Percentiles rank a stretch among this genome's conserved stretches.
Evolutionary conservation across 2,113 vertebrate genomes (phyloP).

Genomic region (Lichenostomus cassidix): DNA sequence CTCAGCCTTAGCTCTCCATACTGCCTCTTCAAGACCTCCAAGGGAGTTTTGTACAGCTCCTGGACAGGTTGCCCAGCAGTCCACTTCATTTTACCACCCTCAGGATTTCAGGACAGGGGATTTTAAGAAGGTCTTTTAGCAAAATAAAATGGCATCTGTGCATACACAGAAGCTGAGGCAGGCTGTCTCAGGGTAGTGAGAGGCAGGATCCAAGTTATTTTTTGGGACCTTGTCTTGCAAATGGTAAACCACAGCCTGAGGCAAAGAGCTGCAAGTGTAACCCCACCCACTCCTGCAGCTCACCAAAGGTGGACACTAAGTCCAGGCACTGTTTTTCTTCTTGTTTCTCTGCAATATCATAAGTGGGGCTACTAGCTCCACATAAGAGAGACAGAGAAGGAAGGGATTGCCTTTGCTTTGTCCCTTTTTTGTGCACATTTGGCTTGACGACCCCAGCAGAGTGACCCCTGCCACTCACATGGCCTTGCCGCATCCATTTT

Average conservation of each 20-base stretch:
- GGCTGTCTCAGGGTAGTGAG: not conserved
- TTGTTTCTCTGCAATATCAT: not conserved
- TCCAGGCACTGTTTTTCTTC: not conserved
- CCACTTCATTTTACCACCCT: not conserved
- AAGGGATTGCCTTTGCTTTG: not conserved
- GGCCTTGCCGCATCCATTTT: not conserved
- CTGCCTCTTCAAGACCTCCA: not conserved
- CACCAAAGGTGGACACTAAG: fast-evolving
- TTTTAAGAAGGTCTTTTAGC: not conserved
- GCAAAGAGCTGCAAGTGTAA: not conserved
- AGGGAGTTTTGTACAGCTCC: not conserved
- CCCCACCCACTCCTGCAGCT: not conserved
- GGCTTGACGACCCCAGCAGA: not conserved
- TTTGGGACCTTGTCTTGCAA: not conserved
- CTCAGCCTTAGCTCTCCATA: fast-evolving
- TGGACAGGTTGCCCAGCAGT: not conserved
- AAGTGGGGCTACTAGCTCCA: not conserved
- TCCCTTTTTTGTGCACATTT: not conserved
- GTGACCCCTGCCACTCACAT: not conserved
- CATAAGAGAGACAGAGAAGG: not conserved
- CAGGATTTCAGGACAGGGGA: not conserved
- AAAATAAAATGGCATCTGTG: not conserved
- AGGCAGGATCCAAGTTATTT: not conserved
- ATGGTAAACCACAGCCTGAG: not conserved
- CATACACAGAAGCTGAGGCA: not conserved